Conservation (phyloP, 2,888 invertebrate species). For the Acrobasis consociella region DNA sequence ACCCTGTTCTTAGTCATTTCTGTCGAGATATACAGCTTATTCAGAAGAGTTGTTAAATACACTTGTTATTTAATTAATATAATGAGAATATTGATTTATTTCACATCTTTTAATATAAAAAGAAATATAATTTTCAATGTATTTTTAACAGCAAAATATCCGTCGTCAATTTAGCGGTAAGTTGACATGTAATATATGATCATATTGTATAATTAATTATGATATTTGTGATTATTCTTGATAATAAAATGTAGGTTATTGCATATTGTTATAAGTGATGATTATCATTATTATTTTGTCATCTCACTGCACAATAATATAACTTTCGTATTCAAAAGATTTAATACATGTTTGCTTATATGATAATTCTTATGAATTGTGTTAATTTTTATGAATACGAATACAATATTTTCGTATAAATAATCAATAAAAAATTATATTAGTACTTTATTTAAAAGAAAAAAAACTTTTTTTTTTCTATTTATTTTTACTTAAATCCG, state of each 20-base stretch:
- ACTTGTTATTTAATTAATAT: background rate
- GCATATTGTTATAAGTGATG: slow-evolving; percentile 13
- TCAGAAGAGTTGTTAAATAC: too few relatives aligned
- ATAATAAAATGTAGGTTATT: slow-evolving; percentile 4
- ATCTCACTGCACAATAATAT: background rate
- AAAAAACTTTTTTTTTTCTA: too few relatives aligned
- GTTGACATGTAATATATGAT: slow-evolving; percentile 24
- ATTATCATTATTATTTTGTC: background rate
- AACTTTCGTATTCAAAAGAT: too few relatives aligned
- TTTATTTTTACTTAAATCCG: background rate
- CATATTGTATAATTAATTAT: slow-evolving; percentile 28
- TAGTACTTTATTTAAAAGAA: too few relatives aligned
- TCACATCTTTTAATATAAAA: too few relatives aligned
- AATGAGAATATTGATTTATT: background rate
- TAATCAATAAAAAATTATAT: too few relatives aligned
- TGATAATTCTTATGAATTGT: too few relatives aligned
- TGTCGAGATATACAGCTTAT: too few relatives aligned
- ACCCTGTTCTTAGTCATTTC: too few relatives aligned
- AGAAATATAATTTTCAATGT: background rate
- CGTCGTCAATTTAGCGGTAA: slow-evolving; percentile 28
- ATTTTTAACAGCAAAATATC: slow-evolving; percentile 20
- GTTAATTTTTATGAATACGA: too few relatives aligned
- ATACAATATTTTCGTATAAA: too few relatives aligned
- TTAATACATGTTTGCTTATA: too few relatives aligned
- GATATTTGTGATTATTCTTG: background rate